A percentile compares a stretch with the other conserved stretches of the same genome.
Conservation (phyloP, 2,888 invertebrate genomes). For the Escarpia spicata region DNA sequence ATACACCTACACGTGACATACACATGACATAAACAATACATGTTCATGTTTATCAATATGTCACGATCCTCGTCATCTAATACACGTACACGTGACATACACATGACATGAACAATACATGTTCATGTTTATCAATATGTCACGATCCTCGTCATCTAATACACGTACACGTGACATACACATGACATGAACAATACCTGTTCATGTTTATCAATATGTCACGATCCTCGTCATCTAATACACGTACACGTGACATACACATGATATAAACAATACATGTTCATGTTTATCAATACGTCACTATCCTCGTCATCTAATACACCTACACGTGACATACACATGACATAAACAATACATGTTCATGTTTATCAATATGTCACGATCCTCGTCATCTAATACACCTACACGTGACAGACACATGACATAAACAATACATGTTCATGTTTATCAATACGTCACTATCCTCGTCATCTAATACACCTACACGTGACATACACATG, state of each 20-base stretch:
- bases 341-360: no score
- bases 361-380: no score
- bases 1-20: slow-evolving; percentile 68
- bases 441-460: slow-evolving; percentile 85
- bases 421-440: slow-evolving; percentile 67
- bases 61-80: slow-evolving; percentile 83
- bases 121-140: no score
- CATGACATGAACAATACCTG: no score
- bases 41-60: no score
- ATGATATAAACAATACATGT: no score
- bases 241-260: slow-evolving; percentile 61
- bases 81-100: slow-evolving; percentile 68
- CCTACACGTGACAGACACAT: slow-evolving; percentile 50
- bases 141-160: slow-evolving; percentile 83
- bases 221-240: slow-evolving; percentile 83
- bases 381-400: slow-evolving; percentile 84
- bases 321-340: slow-evolving; percentile 50
- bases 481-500: slow-evolving; percentile 48
- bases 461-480: slow-evolving; percentile 83
- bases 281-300: no score
- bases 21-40: no score
- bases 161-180: slow-evolving; percentile 68
- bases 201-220: no score
- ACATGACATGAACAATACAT: no score
- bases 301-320: slow-evolving; percentile 85